Evolutionary conservation across 2,797 vertebrate genomes (phyloP), one percentile per base, ranked within the genome.

Genomic region (Acanthornis magna): DNA sequence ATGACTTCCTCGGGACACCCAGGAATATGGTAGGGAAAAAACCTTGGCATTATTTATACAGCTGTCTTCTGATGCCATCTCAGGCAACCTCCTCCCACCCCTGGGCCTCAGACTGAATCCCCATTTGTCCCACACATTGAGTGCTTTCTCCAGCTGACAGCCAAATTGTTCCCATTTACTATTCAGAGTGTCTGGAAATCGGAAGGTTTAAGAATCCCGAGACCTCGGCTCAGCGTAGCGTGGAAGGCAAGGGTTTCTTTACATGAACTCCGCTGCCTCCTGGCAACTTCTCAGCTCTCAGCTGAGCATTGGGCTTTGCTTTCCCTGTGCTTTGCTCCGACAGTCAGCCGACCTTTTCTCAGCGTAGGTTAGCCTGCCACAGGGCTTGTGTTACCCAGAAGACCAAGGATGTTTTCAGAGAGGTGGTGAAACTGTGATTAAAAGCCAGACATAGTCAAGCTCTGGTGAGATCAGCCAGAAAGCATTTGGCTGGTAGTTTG

Each of bases 381-480:
- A 95, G 88, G 91, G 85, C 91, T 96, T 68, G 53, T 81, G 66
- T 42, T 91, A 85, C 86, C 82, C 93, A 80, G 90, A 94, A 95
- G 62, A 88, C 84, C 70, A 79, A 57, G 86, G 78, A 76, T 67
- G 65, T 88, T 93, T 94, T 95, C 66, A 55, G 76, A 91, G 85
- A 79, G 19, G 84, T 74, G 76, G 34, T 40, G 45, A 92, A 87
- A 82, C 43, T 85, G 54, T 68, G 45, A 80, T 90, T 84, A 87
- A 89, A 92, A 89, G 50, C 58, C 81, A 92, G 65, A 48, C 21
- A 13, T 90, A 72, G 73, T 61, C 47, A 77, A 61, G 76, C 71
- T 79, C 66, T 87, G 27, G 26, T 81, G 57, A 50, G 84, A 66
- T 94, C 68, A 85, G 51, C 15, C 75, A 87, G 83, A 66, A 95